Conservation (phyloP, 1,140 invertebrate species). For the Drosophila burlai region DNA sequence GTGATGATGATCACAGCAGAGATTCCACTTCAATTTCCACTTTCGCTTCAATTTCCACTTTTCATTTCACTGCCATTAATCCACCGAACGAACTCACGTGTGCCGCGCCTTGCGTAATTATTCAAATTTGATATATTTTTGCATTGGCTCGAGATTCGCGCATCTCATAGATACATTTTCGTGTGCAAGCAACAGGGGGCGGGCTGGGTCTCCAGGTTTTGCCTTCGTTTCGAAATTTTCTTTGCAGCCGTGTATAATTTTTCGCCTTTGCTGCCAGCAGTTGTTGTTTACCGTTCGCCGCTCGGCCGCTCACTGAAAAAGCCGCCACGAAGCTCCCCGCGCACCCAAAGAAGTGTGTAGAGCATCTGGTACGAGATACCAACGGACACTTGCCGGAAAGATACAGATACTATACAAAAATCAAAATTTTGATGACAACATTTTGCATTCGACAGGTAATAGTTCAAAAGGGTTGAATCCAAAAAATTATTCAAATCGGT, state of each 20-base stretch:
- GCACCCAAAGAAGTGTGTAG: conserved; percentile 50
- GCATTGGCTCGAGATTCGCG: conserved; percentile 27
- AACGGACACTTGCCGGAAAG: not conserved
- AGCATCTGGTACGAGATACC: conserved; percentile 33
- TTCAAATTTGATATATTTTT: conserved; percentile 38
- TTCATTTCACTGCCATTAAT: conserved; percentile 50
- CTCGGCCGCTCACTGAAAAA: conserved; percentile 73
- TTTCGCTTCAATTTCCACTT: conserved; percentile 44
- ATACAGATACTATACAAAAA: too few relatives aligned
- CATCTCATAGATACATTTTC: conserved; percentile 47
- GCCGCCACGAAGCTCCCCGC: conserved; percentile 44
- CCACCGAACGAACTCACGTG: conserved; percentile 36
- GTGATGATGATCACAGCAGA: conserved; percentile 10
- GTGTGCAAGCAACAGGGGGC: conserved; percentile 16
- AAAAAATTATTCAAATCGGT: too few relatives aligned
- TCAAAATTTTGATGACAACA: too few relatives aligned
- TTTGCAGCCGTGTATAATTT: conserved; percentile 25
- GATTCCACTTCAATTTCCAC: conserved; percentile 29
- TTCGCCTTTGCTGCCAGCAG: conserved; percentile 44
- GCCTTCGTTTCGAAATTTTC: conserved; percentile 54
- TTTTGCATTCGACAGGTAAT: too few relatives aligned
- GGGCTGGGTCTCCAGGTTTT: conserved; percentile 39
- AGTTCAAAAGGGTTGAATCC: too few relatives aligned
- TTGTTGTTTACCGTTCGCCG: conserved; percentile 79
- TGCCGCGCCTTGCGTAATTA: conserved; percentile 50